These are phyloP conservation scores for Spatula versicolor DNA, from an alignment of 2,797 vertebrate genomes.

Conservation along the genomic window DNA sequence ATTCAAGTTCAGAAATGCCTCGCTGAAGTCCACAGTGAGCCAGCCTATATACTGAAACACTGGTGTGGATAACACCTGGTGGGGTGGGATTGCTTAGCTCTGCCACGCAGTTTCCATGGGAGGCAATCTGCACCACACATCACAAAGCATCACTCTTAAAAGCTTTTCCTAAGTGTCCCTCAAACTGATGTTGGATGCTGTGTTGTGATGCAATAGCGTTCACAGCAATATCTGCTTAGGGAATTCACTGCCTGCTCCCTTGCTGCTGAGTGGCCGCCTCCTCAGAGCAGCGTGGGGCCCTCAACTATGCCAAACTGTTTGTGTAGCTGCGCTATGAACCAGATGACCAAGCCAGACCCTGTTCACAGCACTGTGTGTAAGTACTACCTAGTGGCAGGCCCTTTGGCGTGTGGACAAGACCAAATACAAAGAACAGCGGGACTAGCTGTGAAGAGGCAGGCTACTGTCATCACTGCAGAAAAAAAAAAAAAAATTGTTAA, in stretches of 20 bases:
- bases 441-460: background rate
- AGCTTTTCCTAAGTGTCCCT: background rate
- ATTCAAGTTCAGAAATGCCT: background rate
- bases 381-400: background rate
- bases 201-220: background rate
- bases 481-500: background rate
- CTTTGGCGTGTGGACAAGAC: rapidly evolving
- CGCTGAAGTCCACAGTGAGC: background rate
- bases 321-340: background rate
- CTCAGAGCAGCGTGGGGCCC: background rate
- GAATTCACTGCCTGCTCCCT: background rate
- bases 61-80: background rate
- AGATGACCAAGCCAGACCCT: background rate
- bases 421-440: background rate
- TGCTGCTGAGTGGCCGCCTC: background rate
- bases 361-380: background rate
- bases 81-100: background rate
- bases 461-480: background rate
- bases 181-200: background rate
- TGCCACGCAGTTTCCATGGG: background rate
- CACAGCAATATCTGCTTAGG: background rate
- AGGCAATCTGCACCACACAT: background rate
- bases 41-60: background rate
- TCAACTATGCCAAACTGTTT: background rate
- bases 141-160: background rate